Percentiles rank a stretch among this genome's conserved stretches.
These are phyloP conservation scores for Psilopsiagon aurifrons DNA, from an alignment of 2,113 vertebrate species.

Conservation along the genomic window DNA sequence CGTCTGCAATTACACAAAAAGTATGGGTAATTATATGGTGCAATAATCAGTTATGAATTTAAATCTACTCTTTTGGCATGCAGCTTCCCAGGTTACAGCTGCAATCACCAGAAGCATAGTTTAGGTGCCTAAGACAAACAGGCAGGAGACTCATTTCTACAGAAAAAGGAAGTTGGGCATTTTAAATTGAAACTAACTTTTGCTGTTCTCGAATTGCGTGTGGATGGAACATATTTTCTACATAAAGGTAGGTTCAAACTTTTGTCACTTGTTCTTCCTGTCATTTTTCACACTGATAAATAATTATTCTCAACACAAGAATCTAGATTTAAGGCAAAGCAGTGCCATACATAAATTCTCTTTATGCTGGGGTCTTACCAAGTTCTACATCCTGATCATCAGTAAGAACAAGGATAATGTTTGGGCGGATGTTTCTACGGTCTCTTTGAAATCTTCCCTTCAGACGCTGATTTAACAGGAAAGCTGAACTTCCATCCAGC, in stretches of 20 bases:
- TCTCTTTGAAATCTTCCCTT: slow-evolving; percentile 93
- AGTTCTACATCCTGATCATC: slow-evolving; percentile 97
- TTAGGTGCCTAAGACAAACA: neutral
- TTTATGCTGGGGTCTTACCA: slow-evolving; percentile 75
- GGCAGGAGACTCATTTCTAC: neutral
- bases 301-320: neutral
- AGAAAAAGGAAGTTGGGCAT: neutral
- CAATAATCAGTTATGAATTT: neutral
- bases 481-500: slow-evolving; percentile 76
- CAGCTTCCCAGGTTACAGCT: neutral
- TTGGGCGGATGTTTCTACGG: slow-evolving; percentile 94
- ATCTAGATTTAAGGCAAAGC: neutral
- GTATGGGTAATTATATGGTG: neutral
- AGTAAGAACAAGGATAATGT: slow-evolving; percentile 95
- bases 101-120: neutral
- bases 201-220: neutral
- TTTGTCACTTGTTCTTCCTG: neutral
- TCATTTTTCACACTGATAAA: neutral
- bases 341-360: neutral
- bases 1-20: neutral
- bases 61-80: neutral
- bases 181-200: neutral
- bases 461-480: slow-evolving; percentile 84
- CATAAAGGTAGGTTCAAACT: neutral
- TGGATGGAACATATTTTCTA: neutral